Conservation (phyloP, 2,797 vertebrate genomes). For the Dryobates pubescens region DNA sequence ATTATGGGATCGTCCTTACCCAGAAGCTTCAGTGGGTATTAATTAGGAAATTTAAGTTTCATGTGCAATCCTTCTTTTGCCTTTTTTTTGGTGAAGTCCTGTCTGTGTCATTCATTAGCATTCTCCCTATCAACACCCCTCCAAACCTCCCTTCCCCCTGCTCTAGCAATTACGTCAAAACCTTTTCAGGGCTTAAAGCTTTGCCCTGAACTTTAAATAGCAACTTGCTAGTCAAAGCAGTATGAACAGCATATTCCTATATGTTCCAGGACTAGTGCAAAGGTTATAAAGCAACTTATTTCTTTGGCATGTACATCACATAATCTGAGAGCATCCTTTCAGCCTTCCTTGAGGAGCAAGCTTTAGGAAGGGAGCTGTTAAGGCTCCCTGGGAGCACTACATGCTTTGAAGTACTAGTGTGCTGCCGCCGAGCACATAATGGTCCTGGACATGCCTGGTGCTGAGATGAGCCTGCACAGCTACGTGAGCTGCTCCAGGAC, state of each 20-base stretch:
- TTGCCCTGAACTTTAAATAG: slow-evolving; percentile 40
- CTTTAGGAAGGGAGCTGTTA: background rate
- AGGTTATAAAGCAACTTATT: background rate
- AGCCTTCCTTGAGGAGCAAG: background rate
- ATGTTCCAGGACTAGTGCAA: background rate
- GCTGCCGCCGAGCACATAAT: background rate
- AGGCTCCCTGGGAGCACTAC: background rate
- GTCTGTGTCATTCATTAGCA: accelerated
- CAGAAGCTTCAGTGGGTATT: background rate
- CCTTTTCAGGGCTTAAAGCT: slow-evolving; percentile 2
- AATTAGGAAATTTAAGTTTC: background rate
- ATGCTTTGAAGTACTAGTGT: accelerated
- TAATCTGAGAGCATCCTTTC: background rate
- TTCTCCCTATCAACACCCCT: background rate
- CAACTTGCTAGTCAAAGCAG: slow-evolving; percentile 9
- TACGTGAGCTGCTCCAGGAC: background rate
- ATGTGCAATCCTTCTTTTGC: background rate
- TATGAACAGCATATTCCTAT: background rate
- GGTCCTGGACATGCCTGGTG: background rate
- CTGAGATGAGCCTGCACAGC: background rate
- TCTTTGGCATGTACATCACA: background rate
- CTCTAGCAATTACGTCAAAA: background rate
- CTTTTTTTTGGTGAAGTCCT: background rate
- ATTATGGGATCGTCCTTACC: background rate
- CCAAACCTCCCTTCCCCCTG: accelerated